A percentile compares a stretch with the other conserved stretches of the same genome.
phyloP scores from a whole-genome alignment of 2,113 vertebrate genomes.

The Labeo catla region DNA sequence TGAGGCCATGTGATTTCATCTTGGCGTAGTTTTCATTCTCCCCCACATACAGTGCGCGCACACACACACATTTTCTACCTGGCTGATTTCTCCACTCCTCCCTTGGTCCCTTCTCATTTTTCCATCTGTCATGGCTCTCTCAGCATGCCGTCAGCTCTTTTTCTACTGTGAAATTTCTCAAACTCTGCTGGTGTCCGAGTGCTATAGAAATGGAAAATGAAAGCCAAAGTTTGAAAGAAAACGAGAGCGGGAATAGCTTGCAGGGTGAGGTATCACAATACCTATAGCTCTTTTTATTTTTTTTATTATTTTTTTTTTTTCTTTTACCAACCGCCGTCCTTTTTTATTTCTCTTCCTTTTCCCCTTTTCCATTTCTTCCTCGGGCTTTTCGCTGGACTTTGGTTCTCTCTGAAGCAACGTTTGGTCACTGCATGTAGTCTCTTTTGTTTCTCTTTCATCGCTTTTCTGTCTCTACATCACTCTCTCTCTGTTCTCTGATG shows the following conservation, averaged over 20 bases:
- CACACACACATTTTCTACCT: constrained; percentile 38
- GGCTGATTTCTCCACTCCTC: constrained; percentile 28
- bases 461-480: background rate
- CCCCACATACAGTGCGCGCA: constrained; percentile 20
- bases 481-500: background rate
- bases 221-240: constrained; percentile 41
- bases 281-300: background rate
- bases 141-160: constrained; percentile 37
- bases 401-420: constrained; percentile 29
- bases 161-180: constrained; percentile 49
- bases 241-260: constrained; percentile 16
- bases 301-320: background rate
- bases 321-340: background rate
- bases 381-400: constrained; percentile 23
- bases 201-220: constrained; percentile 52
- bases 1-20: constrained; percentile 12
- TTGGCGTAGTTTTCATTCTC: constrained; percentile 8
- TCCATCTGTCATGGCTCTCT: constrained; percentile 41
- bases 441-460: background rate
- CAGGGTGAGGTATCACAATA: background rate
- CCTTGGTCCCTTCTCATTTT: constrained; percentile 29
- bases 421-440: background rate
- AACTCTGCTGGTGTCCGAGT: constrained; percentile 30
- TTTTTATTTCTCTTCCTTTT: background rate
- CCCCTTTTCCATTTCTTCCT: background rate